Base-by-base conservation (phyloP, 2,797 vertebrate genomes). In the Mallotus villosus region DNA sequence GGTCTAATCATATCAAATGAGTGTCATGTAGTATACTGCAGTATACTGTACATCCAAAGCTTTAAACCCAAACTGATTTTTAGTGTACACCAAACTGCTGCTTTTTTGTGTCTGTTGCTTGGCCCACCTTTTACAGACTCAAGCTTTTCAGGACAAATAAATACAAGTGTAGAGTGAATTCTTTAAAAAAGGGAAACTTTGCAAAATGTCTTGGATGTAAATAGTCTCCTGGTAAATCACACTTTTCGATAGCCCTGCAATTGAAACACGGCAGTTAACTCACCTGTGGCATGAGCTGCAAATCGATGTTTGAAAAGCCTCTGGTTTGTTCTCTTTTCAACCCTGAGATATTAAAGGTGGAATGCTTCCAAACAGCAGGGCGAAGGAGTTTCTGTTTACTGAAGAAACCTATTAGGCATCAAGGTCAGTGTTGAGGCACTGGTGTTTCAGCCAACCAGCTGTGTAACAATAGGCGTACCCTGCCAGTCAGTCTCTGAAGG, bases 241-340 rank as follows among this genome's bases (percentile, higher is more conserved):
- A 29, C 27, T 29, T 29, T 29, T 29, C 4, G 4, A 29, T 29
- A 29, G 4, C 27, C 19, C 51, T 0, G 19, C 3, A 55, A 55
- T n/a, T n/a, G n/a, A n/a, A n/a, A 5, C 1, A 46, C 7, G 5
- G 41, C 59, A 22, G n/a, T 2, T 29, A 58, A 32, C 71, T 77
- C 67, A 76, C 75, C 71, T 77, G 60, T 5, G 19, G 73, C 17
- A 61, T 55, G 24, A 57, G 49, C 1, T n/a, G 37, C 32, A 11
- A 51, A 22, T 27, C 19, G 29, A 22, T 34, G 34, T 51, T 9
- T 17, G 46, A n/a, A 27, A 72, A 27, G 25, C 34, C 71, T 21
- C 19, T 21, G 17, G 62, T 37, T 59, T 51, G 5, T 9, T 46
- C 25, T 25, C 55, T 49, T 49, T 55, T n/a, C 2, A 17, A 17